A percentile compares a stretch with the other conserved stretches of the same genome.
Evolutionary conservation across 2,113 vertebrate species (phyloP).

Genomic region (Macaca nemestrina): DNA sequence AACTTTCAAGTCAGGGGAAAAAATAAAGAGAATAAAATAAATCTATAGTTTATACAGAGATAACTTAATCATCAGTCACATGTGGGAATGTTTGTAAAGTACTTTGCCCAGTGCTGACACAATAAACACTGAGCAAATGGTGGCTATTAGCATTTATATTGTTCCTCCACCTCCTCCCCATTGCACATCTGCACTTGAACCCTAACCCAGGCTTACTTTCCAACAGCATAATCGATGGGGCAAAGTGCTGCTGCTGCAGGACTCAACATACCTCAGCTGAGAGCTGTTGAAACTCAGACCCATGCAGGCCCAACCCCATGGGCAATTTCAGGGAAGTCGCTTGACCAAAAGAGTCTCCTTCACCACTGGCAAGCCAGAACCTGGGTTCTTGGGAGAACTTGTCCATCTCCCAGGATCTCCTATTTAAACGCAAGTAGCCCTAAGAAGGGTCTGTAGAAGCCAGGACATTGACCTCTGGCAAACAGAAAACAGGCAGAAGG

Average conservation of each 20-base stretch:
- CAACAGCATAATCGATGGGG: rapidly evolving
- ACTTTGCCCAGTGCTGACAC: neutral
- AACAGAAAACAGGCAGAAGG: neutral
- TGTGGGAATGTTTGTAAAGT: neutral
- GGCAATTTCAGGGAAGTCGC: neutral
- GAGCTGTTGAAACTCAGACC: neutral
- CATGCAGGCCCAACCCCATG: neutral
- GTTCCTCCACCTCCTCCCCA: neutral
- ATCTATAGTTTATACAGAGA: neutral
- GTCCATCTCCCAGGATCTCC: neutral
- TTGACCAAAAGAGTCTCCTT: neutral
- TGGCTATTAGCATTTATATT: neutral
- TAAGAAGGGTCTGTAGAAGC: neutral
- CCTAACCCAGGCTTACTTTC: neutral
- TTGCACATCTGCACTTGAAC: neutral
- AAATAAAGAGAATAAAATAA: neutral
- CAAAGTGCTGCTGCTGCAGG: neutral
- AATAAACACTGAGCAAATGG: neutral
- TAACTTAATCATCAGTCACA: neutral
- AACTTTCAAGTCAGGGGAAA: neutral
- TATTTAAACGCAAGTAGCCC: neutral
- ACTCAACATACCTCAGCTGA: rapidly evolving
- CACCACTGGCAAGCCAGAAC: neutral
- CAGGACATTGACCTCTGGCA: neutral
- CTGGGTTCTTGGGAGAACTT: neutral